A percentile compares a stretch with the other conserved stretches of the same genome.
Evolutionary conservation across 2,797 vertebrate genomes (phyloP).

Genomic region (Rhynchotus rufescens): DNA sequence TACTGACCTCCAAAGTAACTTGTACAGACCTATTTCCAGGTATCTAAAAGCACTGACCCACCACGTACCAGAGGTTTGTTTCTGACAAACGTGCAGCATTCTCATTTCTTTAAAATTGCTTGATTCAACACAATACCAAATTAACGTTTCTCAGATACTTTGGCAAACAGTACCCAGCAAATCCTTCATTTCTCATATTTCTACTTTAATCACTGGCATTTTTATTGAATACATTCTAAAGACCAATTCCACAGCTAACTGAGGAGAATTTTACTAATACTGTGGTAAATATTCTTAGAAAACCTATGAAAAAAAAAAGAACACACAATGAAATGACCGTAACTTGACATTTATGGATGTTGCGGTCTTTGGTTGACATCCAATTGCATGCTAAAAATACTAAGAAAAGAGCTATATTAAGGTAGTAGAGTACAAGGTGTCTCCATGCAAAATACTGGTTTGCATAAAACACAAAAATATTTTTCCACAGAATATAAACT

Average conservation of each 20-base stretch:
- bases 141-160: not conserved
- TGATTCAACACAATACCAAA: not conserved
- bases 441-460: slow-evolving; percentile 7
- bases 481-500: not conserved
- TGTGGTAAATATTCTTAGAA: not conserved
- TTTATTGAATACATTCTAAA: not conserved
- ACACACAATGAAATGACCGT: not conserved
- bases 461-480: not conserved
- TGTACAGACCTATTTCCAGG: not conserved
- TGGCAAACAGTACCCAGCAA: not conserved
- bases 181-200: not conserved
- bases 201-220: not conserved
- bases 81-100: not conserved
- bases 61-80: not conserved
- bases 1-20: not conserved
- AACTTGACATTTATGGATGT: slow-evolving; percentile 25
- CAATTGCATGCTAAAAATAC: slow-evolving; percentile 55
- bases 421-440: slow-evolving; percentile 50
- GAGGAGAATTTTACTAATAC: not conserved
- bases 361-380: slow-evolving; percentile 18
- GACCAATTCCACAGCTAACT: not conserved
- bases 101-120: not conserved
- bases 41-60: not conserved
- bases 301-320: not conserved
- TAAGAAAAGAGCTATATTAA: slow-evolving; percentile 26